Conservation (phyloP, 2,113 vertebrate species). For the Vicugna pacos region DNA sequence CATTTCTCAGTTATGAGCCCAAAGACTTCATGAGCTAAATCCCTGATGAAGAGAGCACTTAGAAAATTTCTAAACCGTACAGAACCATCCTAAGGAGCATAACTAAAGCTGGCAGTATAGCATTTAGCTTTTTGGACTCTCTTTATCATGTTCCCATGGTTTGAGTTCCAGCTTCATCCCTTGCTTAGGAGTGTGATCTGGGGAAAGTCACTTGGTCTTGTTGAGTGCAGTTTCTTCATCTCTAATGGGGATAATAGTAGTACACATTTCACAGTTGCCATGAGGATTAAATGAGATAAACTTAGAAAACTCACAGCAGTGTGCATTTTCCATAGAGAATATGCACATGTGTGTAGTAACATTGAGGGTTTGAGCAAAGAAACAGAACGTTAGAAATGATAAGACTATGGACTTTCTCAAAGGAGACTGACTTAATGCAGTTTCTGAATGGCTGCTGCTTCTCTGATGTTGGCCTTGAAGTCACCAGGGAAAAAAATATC, state of each 20-base stretch:
- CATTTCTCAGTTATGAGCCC: neutral
- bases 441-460: neutral
- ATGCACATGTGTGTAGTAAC: neutral
- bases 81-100: neutral
- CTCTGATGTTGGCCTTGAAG: neutral
- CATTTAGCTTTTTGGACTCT: neutral
- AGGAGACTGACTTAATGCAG: neutral
- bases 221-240: neutral
- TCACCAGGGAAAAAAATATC: neutral
- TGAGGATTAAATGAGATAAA: neutral
- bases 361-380: neutral
- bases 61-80: neutral
- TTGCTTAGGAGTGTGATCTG: neutral
- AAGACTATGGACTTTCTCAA: constrained; percentile 9
- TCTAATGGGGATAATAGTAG: neutral
- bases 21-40: constrained; percentile 1
- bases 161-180: neutral
- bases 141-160: neutral
- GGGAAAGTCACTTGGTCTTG: neutral
- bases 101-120: neutral
- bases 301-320: neutral
- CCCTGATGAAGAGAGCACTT: neutral
- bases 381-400: neutral
- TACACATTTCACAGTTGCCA: neutral
- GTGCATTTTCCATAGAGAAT: neutral